Evolutionary conservation across 2,113 vertebrate species (phyloP).

Genomic region (Anhinga anhinga): DNA sequence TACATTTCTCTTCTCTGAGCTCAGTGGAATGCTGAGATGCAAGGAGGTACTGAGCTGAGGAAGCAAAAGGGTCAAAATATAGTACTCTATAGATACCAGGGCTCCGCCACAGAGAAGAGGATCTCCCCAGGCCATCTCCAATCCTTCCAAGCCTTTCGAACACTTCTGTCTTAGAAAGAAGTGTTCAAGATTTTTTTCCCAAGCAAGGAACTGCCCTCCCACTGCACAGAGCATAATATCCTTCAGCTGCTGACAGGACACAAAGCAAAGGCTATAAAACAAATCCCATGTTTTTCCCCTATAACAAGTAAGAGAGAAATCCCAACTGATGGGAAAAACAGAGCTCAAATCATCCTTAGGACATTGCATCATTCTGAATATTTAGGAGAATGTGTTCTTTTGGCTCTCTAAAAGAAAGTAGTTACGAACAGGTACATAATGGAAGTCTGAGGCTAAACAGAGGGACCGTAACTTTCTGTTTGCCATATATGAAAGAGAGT

Average conservation of each 20-base stretch:
- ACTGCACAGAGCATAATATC: background rate
- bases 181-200: background rate
- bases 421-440: background rate
- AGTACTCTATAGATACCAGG: background rate
- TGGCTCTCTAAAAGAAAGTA: background rate
- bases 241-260: background rate
- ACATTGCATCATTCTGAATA: background rate
- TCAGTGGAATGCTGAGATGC: background rate
- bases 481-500: background rate
- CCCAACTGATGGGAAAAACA: background rate
- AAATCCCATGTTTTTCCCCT: background rate
- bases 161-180: background rate
- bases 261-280: background rate
- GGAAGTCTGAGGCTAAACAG: background rate
- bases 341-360: background rate
- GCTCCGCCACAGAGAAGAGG: background rate
- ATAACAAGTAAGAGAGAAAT: background rate
- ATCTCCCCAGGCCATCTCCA: background rate
- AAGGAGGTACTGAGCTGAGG: background rate
- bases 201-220: background rate
- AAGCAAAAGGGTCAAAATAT: background rate
- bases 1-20: background rate
- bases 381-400: background rate
- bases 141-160: background rate
- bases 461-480: fast-evolving